Evolutionary conservation across 2,797 vertebrate genomes (phyloP).

Genomic region (Enteromius radiatus): DNA sequence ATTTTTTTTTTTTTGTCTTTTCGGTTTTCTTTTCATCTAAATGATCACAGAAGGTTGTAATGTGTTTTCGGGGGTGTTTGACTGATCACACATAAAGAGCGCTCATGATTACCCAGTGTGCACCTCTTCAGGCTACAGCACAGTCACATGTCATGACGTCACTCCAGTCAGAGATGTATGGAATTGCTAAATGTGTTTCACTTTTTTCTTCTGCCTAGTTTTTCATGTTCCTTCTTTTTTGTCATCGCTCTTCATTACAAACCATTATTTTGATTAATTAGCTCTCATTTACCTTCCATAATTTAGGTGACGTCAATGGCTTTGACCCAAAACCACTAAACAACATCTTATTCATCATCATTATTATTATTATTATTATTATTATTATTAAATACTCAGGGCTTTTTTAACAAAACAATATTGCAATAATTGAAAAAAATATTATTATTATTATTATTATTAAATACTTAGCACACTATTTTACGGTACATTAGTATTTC

Average conservation of each 20-base stretch:
- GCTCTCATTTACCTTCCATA: neutral
- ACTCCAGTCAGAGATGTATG: conserved; percentile 62
- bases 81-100: conserved; percentile 12
- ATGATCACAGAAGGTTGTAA: conserved; percentile 11
- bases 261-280: neutral
- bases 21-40: conserved; percentile 15
- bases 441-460: neutral
- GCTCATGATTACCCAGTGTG: conserved; percentile 39
- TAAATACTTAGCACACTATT: neutral
- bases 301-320: neutral
- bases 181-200: conserved; percentile 43
- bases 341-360: neutral
- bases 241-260: conserved; percentile 12
- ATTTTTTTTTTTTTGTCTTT: neutral
- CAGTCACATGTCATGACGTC: conserved; percentile 57
- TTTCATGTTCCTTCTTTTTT: conserved; percentile 27
- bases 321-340: neutral
- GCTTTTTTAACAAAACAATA: no score
- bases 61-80: conserved; percentile 14
- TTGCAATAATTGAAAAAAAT: no score
- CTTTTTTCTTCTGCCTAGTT: conserved; percentile 24
- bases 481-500: neutral
- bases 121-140: conserved; percentile 57
- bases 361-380: conserved; percentile 4
- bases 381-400: no score